Base-by-base conservation (phyloP, 2,113 vertebrate species). In the Platysternon megacephalum region DNA sequence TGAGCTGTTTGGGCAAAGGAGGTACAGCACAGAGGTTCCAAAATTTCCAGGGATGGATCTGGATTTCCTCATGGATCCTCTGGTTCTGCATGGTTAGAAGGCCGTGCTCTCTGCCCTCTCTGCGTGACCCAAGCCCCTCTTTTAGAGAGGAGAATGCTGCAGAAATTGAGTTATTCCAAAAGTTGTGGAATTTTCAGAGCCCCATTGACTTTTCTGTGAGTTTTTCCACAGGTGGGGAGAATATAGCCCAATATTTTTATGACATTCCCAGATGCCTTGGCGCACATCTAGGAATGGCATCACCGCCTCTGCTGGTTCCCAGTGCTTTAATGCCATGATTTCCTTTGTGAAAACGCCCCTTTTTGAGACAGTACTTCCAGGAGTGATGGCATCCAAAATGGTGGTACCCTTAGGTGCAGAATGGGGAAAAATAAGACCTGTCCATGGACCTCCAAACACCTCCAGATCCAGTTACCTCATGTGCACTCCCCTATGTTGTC, bases 1-100 rank as follows among this genome's bases (percentile, higher is more conserved):
- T 82, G 26, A 51, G 32, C 49, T 74, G 29, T 84, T 5, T 87
- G 79, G 58, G 82, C 65, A 22, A 35, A 81, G 52, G 6, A 86
- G 79, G 93, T 96, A 84, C 49, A 48, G 0, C n/a, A 78, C 72
- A 85, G 90, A 84, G 9, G 24, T 95, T 81, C 53, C 29, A 82
- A 24, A 87, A 80, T 84, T 81, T 93, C 94, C 53, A 97, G 46
- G 87, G 93, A 90, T 51, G 61, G 7, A 13, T 21, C 81, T 89
- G n/a, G 52, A 49, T 79, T 97, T 97, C 46, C 86, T 90, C 74
- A 58, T 91, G 65, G 46, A 55, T 91, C 49, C 84, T 90, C 61
- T 88, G 1, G 80, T 89, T 90, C 82, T 9, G 61, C 92, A 55
- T 86, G n/a, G 22, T 44, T 76, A 76, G 24, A 76, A 76, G 79